Percentiles rank a stretch among this genome's conserved stretches.
phyloP scores from a whole-genome alignment of 2,113 vertebrate genomes.

The Tragelaphus buxtoni region DNA sequence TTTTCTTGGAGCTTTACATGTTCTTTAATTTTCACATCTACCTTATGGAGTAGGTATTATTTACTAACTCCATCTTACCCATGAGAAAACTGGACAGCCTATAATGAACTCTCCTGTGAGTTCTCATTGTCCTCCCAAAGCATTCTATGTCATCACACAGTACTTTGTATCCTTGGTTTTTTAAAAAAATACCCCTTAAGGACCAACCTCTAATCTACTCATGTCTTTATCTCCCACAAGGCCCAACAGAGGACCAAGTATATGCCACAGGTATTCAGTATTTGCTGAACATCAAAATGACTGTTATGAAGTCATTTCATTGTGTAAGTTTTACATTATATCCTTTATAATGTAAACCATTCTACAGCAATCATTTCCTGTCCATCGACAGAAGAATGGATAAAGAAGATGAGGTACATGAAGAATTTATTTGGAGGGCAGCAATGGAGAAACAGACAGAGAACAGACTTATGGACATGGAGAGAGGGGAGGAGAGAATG shows the following conservation, averaged over 20 bases:
- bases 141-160: neutral
- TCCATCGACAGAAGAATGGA: neutral
- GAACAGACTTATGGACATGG: neutral
- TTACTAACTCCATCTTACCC: neutral
- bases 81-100: neutral
- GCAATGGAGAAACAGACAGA: neutral
- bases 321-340: neutral
- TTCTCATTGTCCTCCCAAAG: neutral
- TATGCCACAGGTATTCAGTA: neutral
- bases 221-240: neutral
- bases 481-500: neutral
- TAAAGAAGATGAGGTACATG: neutral
- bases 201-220: neutral
- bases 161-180: neutral
- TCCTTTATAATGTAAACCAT: neutral
- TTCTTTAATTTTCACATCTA: neutral
- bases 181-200: neutral
- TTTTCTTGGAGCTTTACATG: neutral
- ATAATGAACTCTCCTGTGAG: neutral
- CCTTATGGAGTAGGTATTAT: neutral
- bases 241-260: neutral
- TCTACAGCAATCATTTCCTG: neutral
- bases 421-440: neutral
- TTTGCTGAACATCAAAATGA: neutral
- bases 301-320: neutral